Evolutionary conservation across 2,888 invertebrate species (phyloP).

Genomic region (Cylloceria caligata): DNA sequence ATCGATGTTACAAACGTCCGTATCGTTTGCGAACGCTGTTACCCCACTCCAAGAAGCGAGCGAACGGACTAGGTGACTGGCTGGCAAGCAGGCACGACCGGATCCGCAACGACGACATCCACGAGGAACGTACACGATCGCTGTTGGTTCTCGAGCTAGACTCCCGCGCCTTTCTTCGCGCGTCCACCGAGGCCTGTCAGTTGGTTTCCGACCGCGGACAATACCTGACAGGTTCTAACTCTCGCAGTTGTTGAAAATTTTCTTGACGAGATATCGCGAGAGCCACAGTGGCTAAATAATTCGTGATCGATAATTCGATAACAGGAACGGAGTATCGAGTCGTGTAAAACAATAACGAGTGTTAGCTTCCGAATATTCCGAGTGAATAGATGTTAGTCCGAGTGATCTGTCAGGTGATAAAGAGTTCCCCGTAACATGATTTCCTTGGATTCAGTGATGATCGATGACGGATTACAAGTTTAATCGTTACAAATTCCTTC

Average conservation of each 20-base stretch:
- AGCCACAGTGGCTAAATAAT: neutral
- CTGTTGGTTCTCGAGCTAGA: constrained; percentile 35
- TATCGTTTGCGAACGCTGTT: constrained; percentile 14
- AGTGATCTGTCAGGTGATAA: constrained; percentile 20
- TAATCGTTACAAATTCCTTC: neutral
- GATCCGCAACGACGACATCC: constrained; percentile 61
- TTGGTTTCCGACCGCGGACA: constrained; percentile 80
- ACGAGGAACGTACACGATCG: constrained; percentile 55
- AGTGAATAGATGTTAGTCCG: constrained; percentile 20
- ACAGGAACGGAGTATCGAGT: neutral
- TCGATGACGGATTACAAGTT: constrained; percentile 43
- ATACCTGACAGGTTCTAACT: constrained; percentile 72
- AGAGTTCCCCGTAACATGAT: neutral
- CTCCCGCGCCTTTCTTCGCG: constrained; percentile 83
- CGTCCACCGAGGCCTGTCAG: constrained; percentile 80
- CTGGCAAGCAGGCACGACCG: constrained; percentile 61
- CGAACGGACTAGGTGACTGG: constrained; percentile 18
- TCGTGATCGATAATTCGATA: constrained; percentile 3
- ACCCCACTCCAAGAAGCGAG: constrained; percentile 32
- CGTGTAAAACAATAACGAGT: neutral
- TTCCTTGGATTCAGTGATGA: constrained; percentile 41
- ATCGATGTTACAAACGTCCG: neutral
- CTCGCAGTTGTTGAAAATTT: constrained; percentile 45
- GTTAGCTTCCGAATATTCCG: constrained; percentile 9
- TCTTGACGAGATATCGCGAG: constrained; percentile 27